Evolutionary conservation across 2,888 invertebrate genomes (phyloP), one percentile per base, ranked within the genome.

Genomic region (Oscheius sp.): DNA sequence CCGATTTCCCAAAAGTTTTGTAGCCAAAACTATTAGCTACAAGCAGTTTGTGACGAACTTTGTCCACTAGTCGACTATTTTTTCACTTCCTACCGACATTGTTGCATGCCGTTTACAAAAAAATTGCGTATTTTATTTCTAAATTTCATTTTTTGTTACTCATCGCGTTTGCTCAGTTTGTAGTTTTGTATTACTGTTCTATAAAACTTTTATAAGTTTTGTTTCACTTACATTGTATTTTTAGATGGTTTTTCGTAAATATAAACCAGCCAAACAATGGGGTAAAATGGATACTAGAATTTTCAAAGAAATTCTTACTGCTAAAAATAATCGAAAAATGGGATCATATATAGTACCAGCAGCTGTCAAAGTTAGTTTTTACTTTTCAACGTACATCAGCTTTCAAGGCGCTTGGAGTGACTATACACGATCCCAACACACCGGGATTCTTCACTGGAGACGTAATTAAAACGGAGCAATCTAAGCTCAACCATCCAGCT

Each of bases 231-330:
- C 5, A 49, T 13, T 5, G 3, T 6, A 25, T n/a, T 63, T 69
- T 69, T 41, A 71, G 58, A 86, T 86, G 86, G 83, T 83, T 21
- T 86, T 83, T 53, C 80, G 82, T 2, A 86, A 85, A 72, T 86
- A 83, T 58, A 77, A 76, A 41, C 81, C 86, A 3, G 76, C 73
- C 61, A 81, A 80, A 73, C 85, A 85, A 76, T 86, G 79, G 79
- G 83, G 84, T 5, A 83, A 81, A 76, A 82, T 82, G 73, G 81
- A 86, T 69, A 87, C 87, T 3, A 73, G 82, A 23, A 81, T 86
- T 13, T 88, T 88, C 81, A 85, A 85, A 74, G 77, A 81, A 52
- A 84, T 84, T 46, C 72, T 79, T 41, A 82, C 76, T 64, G 79
- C 81, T 13, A 68, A 80, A 45, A 84, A 83, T 53, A 78, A 79